These are phyloP conservation scores for Rhyacophila evoluta DNA, from an alignment of 2,888 invertebrate genomes.

Conservation along the genomic window DNA sequence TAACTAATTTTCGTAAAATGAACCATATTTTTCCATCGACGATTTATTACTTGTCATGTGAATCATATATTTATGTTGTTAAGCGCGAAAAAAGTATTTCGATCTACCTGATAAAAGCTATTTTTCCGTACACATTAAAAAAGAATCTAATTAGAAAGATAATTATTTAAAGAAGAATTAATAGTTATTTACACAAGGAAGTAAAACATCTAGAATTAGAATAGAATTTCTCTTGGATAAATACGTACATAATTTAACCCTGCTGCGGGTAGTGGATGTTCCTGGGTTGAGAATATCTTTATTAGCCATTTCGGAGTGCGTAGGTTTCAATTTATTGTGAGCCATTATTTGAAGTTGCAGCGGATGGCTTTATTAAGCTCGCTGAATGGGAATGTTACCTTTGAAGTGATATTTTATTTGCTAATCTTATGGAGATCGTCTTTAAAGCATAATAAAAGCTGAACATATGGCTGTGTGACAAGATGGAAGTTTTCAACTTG, in stretches of 20 bases:
- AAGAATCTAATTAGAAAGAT: too few species aligned
- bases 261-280: background rate
- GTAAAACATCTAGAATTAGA: too few species aligned
- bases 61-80: too few species aligned
- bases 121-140: too few species aligned
- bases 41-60: too few species aligned
- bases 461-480: background rate
- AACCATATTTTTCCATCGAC: too few species aligned
- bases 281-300: background rate
- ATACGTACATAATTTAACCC: background rate
- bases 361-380: conserved; percentile 12
- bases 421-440: background rate
- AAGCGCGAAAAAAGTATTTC: too few species aligned
- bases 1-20: too few species aligned
- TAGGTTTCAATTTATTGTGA: conserved; percentile 17
- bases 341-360: background rate
- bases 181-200: too few species aligned
- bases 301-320: conserved; percentile 5
- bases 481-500: too few species aligned
- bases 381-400: conserved; percentile 17
- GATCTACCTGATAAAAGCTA: too few species aligned
- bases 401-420: conserved; percentile 14
- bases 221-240: background rate
- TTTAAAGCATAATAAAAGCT: conserved; percentile 1
- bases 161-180: too few species aligned